Evolutionary conservation across 2,888 invertebrate genomes (phyloP).

Genomic region (Plebejus melissa): DNA sequence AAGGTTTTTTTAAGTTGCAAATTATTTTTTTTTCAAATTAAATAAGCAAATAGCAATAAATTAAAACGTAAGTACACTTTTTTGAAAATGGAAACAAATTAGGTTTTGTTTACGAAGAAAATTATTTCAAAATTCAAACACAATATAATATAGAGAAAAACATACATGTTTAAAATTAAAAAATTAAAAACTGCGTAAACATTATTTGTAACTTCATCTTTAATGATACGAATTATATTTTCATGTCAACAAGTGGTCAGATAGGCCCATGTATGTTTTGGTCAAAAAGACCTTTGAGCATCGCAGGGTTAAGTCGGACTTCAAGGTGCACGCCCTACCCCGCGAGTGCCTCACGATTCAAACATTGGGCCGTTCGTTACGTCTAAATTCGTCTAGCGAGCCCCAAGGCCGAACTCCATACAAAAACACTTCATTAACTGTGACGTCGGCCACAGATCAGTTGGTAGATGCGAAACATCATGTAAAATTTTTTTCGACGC

Average conservation of each 20-base stretch:
- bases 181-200: no score
- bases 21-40: no score
- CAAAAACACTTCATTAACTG: conserved; percentile 68
- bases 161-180: no score
- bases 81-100: no score
- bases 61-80: no score
- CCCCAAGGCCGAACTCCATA: conserved; percentile 57
- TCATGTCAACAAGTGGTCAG: background rate
- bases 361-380: conserved; percentile 41
- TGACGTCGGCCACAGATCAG: conserved; percentile 56
- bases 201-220: no score
- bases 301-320: background rate
- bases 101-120: no score
- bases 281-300: background rate
- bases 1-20: background rate
- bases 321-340: conserved; percentile 32
- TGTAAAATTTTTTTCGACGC: background rate
- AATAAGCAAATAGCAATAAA: no score
- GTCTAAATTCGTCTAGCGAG: conserved; percentile 52
- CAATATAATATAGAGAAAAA: no score
- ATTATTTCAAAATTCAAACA: no score
- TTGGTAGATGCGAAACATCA: conserved; percentile 4
- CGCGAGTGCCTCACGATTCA: conserved; percentile 50
- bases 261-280: background rate
- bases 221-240: no score